Percentiles rank a stretch among this genome's conserved stretches.
Evolutionary conservation across 2,888 invertebrate species (phyloP).

Genomic region (Stenodera caucasica): DNA sequence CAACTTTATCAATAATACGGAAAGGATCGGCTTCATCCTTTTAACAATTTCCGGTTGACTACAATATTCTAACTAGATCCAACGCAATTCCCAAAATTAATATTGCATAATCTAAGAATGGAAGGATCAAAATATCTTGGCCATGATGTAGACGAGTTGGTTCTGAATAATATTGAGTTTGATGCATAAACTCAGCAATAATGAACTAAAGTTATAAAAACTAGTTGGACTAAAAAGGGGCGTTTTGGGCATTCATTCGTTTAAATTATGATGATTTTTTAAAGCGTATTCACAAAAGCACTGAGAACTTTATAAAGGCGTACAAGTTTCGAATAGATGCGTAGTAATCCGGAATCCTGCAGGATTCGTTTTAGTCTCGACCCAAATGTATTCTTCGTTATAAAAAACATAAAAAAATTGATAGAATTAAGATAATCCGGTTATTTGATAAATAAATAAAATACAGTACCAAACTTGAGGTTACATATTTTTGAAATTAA

Average conservation of each 20-base stretch:
- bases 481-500: no score
- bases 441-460: not conserved
- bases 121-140: no score
- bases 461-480: no score
- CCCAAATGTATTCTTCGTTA: not conserved
- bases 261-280: conserved; percentile 3
- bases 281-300: not conserved
- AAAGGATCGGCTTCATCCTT: not conserved
- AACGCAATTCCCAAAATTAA: not conserved
- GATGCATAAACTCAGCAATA: not conserved
- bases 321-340: not conserved
- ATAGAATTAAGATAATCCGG: not conserved
- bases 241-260: not conserved
- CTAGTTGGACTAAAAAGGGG: not conserved
- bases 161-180: not conserved
- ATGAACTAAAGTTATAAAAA: no score
- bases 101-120: no score
- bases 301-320: not conserved
- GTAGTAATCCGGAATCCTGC: not conserved
- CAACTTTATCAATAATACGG: not conserved
- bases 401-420: conserved; percentile 1
- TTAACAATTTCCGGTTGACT: not conserved
- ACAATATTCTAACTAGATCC: not conserved
- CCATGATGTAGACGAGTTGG: no score
- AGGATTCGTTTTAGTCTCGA: not conserved